Evolutionary conservation across 2,797 vertebrate species (phyloP).

Genomic region (Microctenopoma lineatum): DNA sequence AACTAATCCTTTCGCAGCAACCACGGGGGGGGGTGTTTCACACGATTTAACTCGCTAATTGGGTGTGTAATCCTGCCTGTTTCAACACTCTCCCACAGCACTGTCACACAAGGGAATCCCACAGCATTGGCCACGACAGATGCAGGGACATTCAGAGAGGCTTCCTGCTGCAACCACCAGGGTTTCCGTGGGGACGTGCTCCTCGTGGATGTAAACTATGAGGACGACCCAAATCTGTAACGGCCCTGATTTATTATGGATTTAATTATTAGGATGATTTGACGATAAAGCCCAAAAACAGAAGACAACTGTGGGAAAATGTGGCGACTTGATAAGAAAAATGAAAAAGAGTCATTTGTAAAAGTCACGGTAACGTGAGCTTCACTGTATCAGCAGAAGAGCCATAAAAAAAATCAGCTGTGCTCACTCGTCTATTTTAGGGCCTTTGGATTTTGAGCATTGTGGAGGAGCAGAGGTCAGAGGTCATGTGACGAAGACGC

Average conservation of each 20-base stretch:
- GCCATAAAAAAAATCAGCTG: conserved; percentile 14
- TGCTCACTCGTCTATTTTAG: conserved; percentile 28
- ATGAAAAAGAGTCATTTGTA: not conserved
- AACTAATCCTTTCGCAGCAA: conserved; percentile 43
- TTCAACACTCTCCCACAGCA: conserved; percentile 27
- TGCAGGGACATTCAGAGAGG: no score
- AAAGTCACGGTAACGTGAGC: conserved; percentile 19
- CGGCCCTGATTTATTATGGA: no score
- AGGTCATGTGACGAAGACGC: conserved; percentile 33
- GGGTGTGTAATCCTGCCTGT: conserved; percentile 66
- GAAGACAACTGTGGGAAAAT: no score
- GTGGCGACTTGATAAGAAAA: no score
- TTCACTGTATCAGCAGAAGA: not conserved
- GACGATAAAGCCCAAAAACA: no score
- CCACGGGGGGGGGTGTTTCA: conserved; percentile 39
- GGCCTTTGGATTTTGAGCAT: not conserved
- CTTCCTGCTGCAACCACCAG: no score
- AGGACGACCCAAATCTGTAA: not conserved
- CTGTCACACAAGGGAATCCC: conserved; percentile 30
- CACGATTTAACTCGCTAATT: conserved; percentile 58
- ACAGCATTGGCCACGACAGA: not conserved
- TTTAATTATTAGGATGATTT: no score
- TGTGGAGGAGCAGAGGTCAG: conserved; percentile 15
- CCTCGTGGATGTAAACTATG: not conserved
- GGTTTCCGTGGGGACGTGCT: not conserved